Conservation (phyloP, 1,140 invertebrate genomes). For the Oreohelix idahoensis region DNA sequence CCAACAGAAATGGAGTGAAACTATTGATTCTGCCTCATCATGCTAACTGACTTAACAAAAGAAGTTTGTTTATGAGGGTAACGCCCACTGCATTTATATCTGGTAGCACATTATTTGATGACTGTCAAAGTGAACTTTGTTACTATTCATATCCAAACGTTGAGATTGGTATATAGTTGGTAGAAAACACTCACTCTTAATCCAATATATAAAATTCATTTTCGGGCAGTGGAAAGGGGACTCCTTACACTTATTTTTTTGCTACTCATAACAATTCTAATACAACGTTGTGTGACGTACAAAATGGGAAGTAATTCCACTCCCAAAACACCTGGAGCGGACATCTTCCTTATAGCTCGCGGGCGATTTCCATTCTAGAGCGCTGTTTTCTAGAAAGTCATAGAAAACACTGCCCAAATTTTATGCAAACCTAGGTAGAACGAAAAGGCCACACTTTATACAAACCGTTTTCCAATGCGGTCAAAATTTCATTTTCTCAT, state of each 20-base stretch:
- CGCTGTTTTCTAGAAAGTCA: background rate
- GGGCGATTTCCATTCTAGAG: no score
- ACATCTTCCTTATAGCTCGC: no score
- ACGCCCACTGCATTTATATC: background rate
- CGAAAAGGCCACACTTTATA: background rate
- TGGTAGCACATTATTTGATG: background rate
- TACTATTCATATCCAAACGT: background rate
- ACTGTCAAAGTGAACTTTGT: background rate
- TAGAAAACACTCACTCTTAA: background rate
- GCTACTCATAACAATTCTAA: no score
- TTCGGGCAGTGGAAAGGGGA: background rate
- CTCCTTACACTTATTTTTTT: background rate
- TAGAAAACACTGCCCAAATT: background rate
- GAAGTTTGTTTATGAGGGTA: no score
- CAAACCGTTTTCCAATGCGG: background rate
- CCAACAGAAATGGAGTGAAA: no score
- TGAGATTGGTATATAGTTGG: conserved; percentile 3
- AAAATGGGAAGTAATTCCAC: background rate
- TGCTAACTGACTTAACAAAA: background rate
- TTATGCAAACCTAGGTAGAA: background rate
- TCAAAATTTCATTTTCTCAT: background rate
- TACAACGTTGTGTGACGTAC: background rate
- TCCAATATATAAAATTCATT: background rate
- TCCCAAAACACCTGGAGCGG: background rate
- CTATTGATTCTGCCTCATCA: background rate